A percentile compares a stretch with the other conserved stretches of the same genome.
phyloP scores from a whole-genome alignment of 2,888 invertebrate species.

The Pomacea canaliculata region DNA sequence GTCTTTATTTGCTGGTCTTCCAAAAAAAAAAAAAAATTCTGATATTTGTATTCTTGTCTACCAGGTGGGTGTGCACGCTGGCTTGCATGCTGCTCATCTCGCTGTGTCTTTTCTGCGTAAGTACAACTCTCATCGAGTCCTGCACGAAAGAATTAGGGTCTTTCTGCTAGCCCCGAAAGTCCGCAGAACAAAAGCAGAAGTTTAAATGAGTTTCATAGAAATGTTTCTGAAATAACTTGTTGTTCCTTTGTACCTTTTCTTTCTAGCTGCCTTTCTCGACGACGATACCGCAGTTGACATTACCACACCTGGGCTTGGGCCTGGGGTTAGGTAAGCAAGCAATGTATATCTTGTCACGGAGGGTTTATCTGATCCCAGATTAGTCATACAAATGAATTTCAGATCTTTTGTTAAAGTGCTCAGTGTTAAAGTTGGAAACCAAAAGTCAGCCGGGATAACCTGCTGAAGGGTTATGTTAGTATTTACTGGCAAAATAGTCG shows the following conservation, averaged over 20 bases:
- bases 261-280: constrained; percentile 77
- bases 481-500: no score
- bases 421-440: no score
- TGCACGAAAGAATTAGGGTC: background rate
- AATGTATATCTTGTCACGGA: background rate
- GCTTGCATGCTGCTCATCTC: constrained; percentile 78
- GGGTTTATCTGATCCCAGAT: no score
- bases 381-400: no score
- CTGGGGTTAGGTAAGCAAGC: constrained; percentile 79
- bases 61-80: constrained; percentile 77
- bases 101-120: constrained; percentile 76
- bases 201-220: background rate
- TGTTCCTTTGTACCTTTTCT: constrained; percentile 1
- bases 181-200: background rate
- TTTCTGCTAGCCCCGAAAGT: background rate
- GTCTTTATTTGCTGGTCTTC: no score
- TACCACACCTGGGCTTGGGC: constrained; percentile 85
- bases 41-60: constrained; percentile 10
- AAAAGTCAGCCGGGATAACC: no score
- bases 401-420: no score
- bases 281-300: constrained; percentile 76
- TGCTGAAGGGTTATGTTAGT: no score
- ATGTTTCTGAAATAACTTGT: background rate
- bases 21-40: no score
- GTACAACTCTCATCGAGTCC: background rate